These are phyloP conservation scores for Anas bernieri DNA, from an alignment of 2,797 vertebrate species.

Conservation along the genomic window DNA sequence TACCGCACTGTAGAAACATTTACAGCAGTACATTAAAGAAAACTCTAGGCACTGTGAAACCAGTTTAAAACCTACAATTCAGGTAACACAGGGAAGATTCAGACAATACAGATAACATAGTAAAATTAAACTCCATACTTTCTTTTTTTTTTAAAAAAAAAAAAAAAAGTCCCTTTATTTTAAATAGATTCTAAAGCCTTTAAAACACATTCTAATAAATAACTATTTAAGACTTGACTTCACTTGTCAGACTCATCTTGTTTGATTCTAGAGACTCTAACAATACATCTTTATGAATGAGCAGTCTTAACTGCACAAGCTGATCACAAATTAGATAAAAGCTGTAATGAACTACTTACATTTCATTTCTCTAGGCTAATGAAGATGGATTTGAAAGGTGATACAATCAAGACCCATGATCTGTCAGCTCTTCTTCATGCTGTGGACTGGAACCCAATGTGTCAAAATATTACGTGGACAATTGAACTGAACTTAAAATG, in stretches of 20 bases:
- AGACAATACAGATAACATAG: no score
- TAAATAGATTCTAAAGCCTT: not conserved
- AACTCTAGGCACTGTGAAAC: not conserved
- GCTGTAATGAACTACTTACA: not conserved
- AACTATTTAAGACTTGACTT: not conserved
- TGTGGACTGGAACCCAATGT: conserved; percentile 77
- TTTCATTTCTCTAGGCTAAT: conserved; percentile 71
- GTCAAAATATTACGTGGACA: conserved; percentile 74
- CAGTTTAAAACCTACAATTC: not conserved
- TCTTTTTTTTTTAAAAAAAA: not conserved
- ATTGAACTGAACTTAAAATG: conserved; percentile 82
- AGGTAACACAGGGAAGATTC: not conserved
- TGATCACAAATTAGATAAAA: not conserved
- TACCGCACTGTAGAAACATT: not conserved
- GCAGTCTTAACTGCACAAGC: not conserved
- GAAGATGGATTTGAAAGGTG: conserved; percentile 80
- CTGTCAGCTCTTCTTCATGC: conserved; percentile 74
- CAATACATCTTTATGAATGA: not conserved
- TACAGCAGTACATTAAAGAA: not conserved
- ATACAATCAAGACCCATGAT: conserved; percentile 81
- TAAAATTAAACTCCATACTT: not conserved
- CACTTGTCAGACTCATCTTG: not conserved
- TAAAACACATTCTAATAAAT: not conserved
- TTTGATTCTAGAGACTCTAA: not conserved
- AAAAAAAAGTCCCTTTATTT: not conserved